Conservation (phyloP, 2,113 vertebrate genomes). For the Chamaetylas fuelleborni region DNA sequence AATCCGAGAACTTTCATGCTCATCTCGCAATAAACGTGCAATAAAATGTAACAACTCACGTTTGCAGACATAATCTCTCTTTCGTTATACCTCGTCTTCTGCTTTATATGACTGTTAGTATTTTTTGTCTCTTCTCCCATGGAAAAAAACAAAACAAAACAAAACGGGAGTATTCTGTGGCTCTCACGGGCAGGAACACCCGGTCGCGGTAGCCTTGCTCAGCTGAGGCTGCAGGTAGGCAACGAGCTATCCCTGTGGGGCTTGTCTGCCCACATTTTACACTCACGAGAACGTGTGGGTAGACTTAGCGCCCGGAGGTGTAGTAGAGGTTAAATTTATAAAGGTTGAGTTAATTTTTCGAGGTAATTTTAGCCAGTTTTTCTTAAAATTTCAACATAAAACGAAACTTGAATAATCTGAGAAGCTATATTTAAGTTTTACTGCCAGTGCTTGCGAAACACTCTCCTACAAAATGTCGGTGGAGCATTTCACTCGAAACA, state of each 20-base stretch:
- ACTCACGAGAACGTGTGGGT: accelerated
- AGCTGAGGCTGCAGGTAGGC: not conserved
- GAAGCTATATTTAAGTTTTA: not conserved
- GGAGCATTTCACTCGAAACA: not conserved
- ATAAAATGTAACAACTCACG: not conserved
- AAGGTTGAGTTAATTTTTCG: not conserved
- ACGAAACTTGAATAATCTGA: not conserved
- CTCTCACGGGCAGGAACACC: not conserved
- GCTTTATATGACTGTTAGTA: not conserved
- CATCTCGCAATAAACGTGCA: not conserved
- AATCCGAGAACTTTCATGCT: conserved; percentile 2
- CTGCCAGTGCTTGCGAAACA: not conserved
- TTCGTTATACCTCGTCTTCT: not conserved
- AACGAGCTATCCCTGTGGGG: no score
- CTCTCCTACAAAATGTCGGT: conserved; percentile 3
- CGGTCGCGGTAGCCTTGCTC: not conserved
- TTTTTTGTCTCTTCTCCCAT: not conserved
- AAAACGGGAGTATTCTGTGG: not conserved
- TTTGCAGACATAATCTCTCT: not conserved
- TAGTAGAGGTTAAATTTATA: not conserved
- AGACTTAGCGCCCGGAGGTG: accelerated
- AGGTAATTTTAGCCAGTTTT: not conserved
- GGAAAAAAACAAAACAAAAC: not conserved
- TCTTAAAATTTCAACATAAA: not conserved
- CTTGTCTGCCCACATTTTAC: not conserved